Percentiles rank a stretch among this genome's conserved stretches.
Conservation (phyloP, 2,888 invertebrate genomes). For the Desoria tigrina region DNA sequence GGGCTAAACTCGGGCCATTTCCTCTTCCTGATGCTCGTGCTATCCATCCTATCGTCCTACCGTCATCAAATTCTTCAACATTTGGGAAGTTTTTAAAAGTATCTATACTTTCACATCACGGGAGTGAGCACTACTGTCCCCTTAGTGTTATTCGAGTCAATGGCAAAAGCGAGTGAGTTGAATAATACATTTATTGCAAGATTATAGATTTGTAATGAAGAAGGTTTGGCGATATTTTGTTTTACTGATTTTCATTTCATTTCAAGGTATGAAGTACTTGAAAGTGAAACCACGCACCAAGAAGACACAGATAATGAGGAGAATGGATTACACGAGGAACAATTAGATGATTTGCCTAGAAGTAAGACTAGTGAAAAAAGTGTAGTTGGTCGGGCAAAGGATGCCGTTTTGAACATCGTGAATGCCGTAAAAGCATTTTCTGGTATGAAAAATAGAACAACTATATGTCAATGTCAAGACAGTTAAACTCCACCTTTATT, state of each 20-base stretch:
- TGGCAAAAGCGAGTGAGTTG: conserved; percentile 91
- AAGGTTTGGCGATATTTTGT: conserved; percentile 3
- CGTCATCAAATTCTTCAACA: conserved; percentile 51
- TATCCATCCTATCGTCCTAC: conserved; percentile 51
- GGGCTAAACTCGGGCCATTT: conserved; percentile 49
- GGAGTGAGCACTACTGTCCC: conserved; percentile 96
- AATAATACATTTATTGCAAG: conserved; percentile 49
- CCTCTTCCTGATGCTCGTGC: conserved; percentile 48
- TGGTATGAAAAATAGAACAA: too few relatives aligned
- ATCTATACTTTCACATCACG: conserved; percentile 91
- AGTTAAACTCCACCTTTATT: too few relatives aligned
- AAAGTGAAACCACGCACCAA: conserved; percentile 67
- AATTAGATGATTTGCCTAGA: conserved; percentile 55
- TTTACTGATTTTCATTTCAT: conserved; percentile 3
- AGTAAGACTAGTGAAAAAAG: conserved; percentile 26
- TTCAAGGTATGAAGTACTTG: conserved; percentile 70
- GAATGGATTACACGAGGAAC: conserved; percentile 55
- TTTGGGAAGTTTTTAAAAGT: conserved; percentile 56
- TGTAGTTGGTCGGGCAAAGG: conserved; percentile 76
- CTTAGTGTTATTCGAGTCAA: conserved; percentile 91
- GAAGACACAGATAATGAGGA: conserved; percentile 49
- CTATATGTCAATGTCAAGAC: too few relatives aligned
- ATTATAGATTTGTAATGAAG: background rate
- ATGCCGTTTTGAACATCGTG: conserved; percentile 87
- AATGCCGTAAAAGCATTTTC: conserved; percentile 86